Base-by-base conservation (phyloP, 2,797 vertebrate genomes). In the Limnodromus scolopaceus region DNA sequence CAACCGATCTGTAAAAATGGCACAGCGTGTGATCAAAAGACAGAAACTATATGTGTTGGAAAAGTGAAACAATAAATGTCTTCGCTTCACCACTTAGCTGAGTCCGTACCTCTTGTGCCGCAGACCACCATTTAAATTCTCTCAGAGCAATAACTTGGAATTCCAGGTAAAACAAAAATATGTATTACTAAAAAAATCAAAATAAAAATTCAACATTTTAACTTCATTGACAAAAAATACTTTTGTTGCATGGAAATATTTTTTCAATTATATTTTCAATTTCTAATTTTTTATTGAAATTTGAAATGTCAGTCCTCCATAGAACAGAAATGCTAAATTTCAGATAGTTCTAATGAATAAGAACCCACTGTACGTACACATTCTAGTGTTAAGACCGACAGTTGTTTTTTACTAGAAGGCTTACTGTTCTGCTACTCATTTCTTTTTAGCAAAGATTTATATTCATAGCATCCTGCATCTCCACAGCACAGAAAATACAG, bases 391-490 rank as follows among this genome's bases (percentile, higher is more conserved):
- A 51, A 38, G 72, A 69, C 19, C 20, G 17, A 39, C 17, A n/a
- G 11, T 11, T 58, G 13, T 4, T 57, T 91, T 68, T 89, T 54
- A 9, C 49, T 54, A 11, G 60, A 34, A 82, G 22, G 7, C 28
- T 64, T 9, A 11, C 36, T 87, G 39, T 20, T 53, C 55, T 84
- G 16, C 77, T 88, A 20, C n/a, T 79, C 19, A 14, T 34, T 84
- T 74, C 66, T 88, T 87, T 89, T 68, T n/a, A 70, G 45, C 17
- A 41, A 80, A 91, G 76, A 83, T 81, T 85, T 92, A 63, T 46
- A 64, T 78, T 91, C 80, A 27, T 2, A 75, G 43, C 64, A 66
- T 41, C 69, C 72, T 68, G 46, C 77, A 80, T 46, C 39, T 65
- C 46, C n/a, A 10, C 82, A 78, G 84, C 48, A 23, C 41, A 25